phyloP scores from a whole-genome alignment of 2,797 vertebrate genomes.

The Spizella passerina region DNA sequence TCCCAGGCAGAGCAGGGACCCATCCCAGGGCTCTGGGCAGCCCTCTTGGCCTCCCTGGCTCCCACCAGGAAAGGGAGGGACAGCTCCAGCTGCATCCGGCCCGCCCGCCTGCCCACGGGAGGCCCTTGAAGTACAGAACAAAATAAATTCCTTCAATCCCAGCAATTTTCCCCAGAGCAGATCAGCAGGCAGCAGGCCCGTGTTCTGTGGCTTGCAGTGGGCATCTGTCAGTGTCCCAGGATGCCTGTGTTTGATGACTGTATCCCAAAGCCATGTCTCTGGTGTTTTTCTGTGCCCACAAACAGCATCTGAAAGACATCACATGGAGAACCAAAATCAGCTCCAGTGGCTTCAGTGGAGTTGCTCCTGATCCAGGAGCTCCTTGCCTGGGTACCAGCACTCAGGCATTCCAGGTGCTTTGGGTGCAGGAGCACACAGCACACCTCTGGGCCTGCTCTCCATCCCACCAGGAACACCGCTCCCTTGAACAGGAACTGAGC shows the following conservation, averaged over 20 bases:
- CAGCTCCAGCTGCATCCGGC: background rate
- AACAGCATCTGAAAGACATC: background rate
- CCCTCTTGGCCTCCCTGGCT: fast-evolving
- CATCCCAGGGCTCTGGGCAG: background rate
- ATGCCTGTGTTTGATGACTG: background rate
- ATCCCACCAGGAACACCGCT: background rate
- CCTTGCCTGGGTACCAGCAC: background rate
- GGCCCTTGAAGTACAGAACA: constrained; percentile 15
- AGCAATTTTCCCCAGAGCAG: constrained; percentile 9
- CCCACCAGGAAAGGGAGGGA: background rate
- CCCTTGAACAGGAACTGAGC: background rate
- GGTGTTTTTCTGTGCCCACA: background rate
- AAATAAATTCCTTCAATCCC: constrained; percentile 15
- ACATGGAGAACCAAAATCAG: background rate
- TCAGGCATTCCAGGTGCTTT: background rate
- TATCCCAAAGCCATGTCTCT: constrained; percentile 3
- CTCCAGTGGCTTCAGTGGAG: background rate
- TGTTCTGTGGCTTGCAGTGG: constrained; percentile 35
- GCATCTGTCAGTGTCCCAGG: background rate
- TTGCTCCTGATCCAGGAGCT: background rate
- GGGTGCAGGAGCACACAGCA: background rate
- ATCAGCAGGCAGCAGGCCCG: background rate
- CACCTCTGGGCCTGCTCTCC: background rate
- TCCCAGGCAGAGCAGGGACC: background rate
- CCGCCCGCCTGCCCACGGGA: background rate